A percentile compares a stretch with the other conserved stretches of the same genome.
Conservation (phyloP, 2,888 invertebrate species). For the Actias luna region DNA sequence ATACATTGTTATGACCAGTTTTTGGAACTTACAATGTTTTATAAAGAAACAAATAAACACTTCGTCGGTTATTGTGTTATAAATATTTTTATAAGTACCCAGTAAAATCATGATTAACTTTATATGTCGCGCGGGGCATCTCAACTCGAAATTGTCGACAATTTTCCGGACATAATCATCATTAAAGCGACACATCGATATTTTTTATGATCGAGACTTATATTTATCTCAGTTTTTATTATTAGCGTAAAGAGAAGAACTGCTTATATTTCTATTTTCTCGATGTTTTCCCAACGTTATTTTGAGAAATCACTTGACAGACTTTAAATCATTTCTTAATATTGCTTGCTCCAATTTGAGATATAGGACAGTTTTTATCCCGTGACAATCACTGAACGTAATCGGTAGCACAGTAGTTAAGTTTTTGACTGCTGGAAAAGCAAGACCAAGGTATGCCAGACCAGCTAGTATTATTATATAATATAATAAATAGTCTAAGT, state of each 20-base stretch:
- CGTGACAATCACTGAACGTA: too few relatives aligned
- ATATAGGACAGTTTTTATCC: too few relatives aligned
- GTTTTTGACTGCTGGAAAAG: too few relatives aligned
- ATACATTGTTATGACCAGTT: slow-evolving; percentile 46
- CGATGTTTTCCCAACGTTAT: too few relatives aligned
- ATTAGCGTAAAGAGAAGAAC: background rate
- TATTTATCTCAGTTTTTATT: slow-evolving; percentile 12
- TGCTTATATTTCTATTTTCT: too few relatives aligned
- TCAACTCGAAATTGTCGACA: slow-evolving; percentile 42
- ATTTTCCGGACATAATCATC: slow-evolving; percentile 56
- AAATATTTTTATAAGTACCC: slow-evolving; percentile 45
- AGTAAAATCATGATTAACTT: slow-evolving; percentile 50
- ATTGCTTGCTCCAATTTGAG: too few relatives aligned
- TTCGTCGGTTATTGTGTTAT: slow-evolving; percentile 27
- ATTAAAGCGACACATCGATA: slow-evolving; percentile 46
- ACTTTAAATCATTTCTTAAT: too few relatives aligned
- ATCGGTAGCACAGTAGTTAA: too few relatives aligned
- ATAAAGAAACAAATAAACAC: slow-evolving; percentile 34
- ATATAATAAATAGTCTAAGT: too few relatives aligned
- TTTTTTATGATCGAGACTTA: slow-evolving; percentile 31
- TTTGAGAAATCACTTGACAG: too few relatives aligned
- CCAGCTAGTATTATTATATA: too few relatives aligned
- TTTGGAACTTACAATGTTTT: slow-evolving; percentile 39
- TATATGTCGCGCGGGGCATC: slow-evolving; percentile 32
- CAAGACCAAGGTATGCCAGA: too few relatives aligned